Evolutionary conservation across 2,113 vertebrate genomes (phyloP), one percentile per base, ranked within the genome.

Genomic region (Sinocyclocheilus anophthalmus): DNA sequence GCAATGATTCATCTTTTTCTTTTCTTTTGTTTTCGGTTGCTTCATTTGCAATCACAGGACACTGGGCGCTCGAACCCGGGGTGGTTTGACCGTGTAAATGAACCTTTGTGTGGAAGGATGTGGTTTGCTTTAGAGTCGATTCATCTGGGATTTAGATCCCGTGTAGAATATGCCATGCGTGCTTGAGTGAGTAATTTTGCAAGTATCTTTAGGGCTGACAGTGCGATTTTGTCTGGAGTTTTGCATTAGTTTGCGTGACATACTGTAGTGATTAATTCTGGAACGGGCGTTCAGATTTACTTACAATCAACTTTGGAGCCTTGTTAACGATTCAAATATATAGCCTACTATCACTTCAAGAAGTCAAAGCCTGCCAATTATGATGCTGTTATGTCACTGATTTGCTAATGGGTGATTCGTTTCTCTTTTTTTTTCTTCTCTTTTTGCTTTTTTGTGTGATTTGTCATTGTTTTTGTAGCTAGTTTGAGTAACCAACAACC

Each of bases 121-220:
- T 73, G 83, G 81, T 90, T 88, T 87, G 83, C 83, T 67, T 50
- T 81, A 87, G 89, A 81, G 81, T 82, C 76, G 77, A 59, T 70
- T 78, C 13, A 50, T 86, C 82, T 79, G 79, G 85, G 83, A 63
- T 53, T 48, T 86, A 79, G 72, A 78, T 85, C 85, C 85, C 65
- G 8, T 85, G n/a, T 88, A 90, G 87, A 79, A 91, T 90, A 90
- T 90, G 37, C 39, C 87, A 91, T 85, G 92, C 91, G 90, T 89
- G 90, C 89, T 91, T 92, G 87, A 92, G 91, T 94, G 91, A 91
- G 91, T 93, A 92, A 91, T 92, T 91, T 86, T 87, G 91, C 90
- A 90, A 92, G 88, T 87, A 92, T 92, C 93, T 90, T 70, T 69
- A 67, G 91, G 92, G 90, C 92, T 91, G 92, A 14, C 92, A 12